phyloP scores from a whole-genome alignment of 2,113 vertebrate species.

The Loxodonta africana region DNA sequence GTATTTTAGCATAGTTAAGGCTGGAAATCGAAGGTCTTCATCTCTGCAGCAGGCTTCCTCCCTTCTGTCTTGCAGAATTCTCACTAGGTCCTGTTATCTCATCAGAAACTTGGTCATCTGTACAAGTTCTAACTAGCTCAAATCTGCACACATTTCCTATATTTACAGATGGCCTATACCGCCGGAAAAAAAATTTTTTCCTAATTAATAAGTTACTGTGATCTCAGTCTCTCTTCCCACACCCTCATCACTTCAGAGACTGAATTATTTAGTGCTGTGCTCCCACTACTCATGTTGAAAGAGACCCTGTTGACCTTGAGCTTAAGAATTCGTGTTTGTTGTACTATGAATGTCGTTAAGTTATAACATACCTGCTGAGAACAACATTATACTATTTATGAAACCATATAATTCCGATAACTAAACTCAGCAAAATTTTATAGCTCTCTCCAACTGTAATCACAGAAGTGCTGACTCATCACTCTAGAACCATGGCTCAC shows the following conservation, averaged over 20 bases:
- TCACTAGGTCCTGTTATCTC: not conserved
- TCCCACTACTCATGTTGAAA: slow-evolving; percentile 68
- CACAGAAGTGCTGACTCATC: slow-evolving; percentile 87
- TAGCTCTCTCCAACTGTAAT: slow-evolving; percentile 87
- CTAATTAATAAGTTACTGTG: slow-evolving; percentile 62
- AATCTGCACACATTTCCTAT: slow-evolving; percentile 38
- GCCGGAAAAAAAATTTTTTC: slow-evolving; percentile 68
- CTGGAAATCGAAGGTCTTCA: slow-evolving; percentile 3
- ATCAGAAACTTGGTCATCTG: slow-evolving; percentile 7
- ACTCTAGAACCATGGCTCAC: slow-evolving; percentile 68
- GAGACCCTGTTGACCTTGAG: slow-evolving; percentile 79
- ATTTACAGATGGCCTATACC: not conserved
- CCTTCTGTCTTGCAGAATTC: slow-evolving; percentile 34
- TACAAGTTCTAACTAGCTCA: not conserved
- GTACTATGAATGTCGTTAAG: slow-evolving; percentile 82
- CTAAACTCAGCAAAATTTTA: slow-evolving; percentile 91
- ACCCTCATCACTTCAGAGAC: slow-evolving; percentile 71
- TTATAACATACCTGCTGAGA: slow-evolving; percentile 86
- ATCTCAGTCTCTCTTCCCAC: slow-evolving; percentile 61
- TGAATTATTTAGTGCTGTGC: slow-evolving; percentile 74
- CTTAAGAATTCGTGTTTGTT: slow-evolving; percentile 60
- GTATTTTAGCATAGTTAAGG: not conserved
- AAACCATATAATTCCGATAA: slow-evolving; percentile 87
- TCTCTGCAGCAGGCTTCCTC: not conserved
- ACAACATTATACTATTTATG: slow-evolving; percentile 88